phyloP scores from a whole-genome alignment of 2,797 vertebrate species.

The Danio tinwini region DNA sequence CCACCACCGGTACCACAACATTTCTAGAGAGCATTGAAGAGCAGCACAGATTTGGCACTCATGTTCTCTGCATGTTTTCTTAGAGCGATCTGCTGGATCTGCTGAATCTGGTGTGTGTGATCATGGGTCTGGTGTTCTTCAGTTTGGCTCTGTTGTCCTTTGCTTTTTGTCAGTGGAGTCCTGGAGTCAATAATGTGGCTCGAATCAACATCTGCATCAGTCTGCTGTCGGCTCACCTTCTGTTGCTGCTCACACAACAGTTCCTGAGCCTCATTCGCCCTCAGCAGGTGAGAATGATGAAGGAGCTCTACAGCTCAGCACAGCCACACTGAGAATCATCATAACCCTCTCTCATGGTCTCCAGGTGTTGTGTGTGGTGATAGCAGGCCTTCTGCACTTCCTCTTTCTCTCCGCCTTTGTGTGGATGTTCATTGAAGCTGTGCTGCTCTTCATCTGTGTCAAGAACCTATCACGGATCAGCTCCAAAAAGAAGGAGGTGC shows the following conservation, averaged over 20 bases:
- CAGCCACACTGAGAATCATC: neutral
- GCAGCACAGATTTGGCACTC: neutral
- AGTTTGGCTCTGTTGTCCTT: conserved; percentile 73
- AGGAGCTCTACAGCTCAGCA: neutral
- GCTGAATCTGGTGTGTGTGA: conserved; percentile 69
- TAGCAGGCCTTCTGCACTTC: conserved; percentile 79
- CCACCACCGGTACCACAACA: conserved; percentile 21
- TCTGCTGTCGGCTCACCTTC: conserved; percentile 67
- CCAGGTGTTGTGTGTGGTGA: conserved; percentile 76
- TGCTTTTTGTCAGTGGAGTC: conserved; percentile 75
- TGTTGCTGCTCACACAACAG: conserved; percentile 70
- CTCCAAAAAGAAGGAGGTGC: conserved; percentile 72
- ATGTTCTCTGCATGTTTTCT: conserved; percentile 20
- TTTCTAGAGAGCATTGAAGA: neutral
- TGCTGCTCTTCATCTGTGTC: conserved; percentile 78
- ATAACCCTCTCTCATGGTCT: conserved; percentile 29
- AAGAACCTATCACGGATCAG: conserved; percentile 78
- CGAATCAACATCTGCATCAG: conserved; percentile 76
- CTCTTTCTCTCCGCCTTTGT: conserved; percentile 78
- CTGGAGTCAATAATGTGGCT: conserved; percentile 76
- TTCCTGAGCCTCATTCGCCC: conserved; percentile 41
- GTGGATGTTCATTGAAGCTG: conserved; percentile 83
- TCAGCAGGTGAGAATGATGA: conserved; percentile 50
- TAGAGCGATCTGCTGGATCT: conserved; percentile 57
- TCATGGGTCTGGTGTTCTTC: conserved; percentile 71